phyloP scores from a whole-genome alignment of 2,797 vertebrate genomes.

The Potorous gilbertii region DNA sequence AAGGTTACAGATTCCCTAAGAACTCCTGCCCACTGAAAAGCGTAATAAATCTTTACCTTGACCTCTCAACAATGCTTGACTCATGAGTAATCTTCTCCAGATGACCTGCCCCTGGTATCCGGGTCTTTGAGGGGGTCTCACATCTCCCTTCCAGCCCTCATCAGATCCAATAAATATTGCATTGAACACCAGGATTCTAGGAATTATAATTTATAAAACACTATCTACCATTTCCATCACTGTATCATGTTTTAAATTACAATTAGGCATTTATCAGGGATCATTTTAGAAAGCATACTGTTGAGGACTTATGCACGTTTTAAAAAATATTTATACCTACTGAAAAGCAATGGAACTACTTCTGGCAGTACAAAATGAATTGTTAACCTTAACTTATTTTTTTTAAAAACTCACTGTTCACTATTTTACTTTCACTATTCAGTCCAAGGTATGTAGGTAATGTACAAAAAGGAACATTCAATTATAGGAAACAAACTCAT shows the following conservation, averaged over 20 bases:
- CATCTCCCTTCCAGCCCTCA: too few species aligned
- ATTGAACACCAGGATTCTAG: background rate
- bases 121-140: too few species aligned
- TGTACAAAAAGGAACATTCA: conserved; percentile 1
- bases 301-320: background rate
- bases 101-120: too few species aligned
- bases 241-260: background rate
- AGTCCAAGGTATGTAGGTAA: background rate
- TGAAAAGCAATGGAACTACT: too few species aligned
- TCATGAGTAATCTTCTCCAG: too few species aligned
- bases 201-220: background rate
- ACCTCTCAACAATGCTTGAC: too few species aligned
- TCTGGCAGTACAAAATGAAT: too few species aligned
- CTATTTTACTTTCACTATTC: background rate
- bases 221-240: background rate
- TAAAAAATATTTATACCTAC: background rate
- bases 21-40: too few species aligned
- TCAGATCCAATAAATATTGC: background rate
- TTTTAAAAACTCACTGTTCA: too few species aligned
- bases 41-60: too few species aligned
- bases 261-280: background rate
- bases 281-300: background rate
- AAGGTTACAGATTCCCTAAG: too few species aligned
- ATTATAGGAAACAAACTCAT: conserved; percentile 4
- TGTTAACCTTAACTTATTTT: too few species aligned